Evolutionary conservation across 2,888 invertebrate genomes (phyloP), one percentile per base, ranked within the genome.

Genomic region (Sphaerophoria taeniata): DNA sequence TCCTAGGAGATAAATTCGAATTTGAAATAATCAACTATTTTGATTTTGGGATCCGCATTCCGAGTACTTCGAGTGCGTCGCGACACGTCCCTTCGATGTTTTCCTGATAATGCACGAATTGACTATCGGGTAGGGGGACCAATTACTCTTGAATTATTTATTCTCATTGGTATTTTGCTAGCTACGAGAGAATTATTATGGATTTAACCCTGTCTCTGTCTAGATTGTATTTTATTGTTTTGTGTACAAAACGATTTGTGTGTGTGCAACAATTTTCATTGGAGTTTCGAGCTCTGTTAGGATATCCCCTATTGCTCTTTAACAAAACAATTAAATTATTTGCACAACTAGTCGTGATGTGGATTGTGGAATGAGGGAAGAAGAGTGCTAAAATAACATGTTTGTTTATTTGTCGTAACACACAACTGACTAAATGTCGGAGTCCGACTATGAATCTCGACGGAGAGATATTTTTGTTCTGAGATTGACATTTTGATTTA

Each of bases 91-190:
- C n/a, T n/a, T n/a, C n/a, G n/a, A n/a, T n/a, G n/a, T n/a, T n/a
- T n/a, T n/a, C n/a, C n/a, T 45, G 61, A 49, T n/a, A 24, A 58
- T 60, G 72, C 65, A 51, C 60, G 51, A 55, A 80, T 80, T 72
- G 72, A n/a, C 75, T 69, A 76, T 80, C 80, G 55, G n/a, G n/a
- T n/a, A n/a, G n/a, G n/a, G 72, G 80, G 84, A 84, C 72, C 80
- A 84, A 84, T 84, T 84, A 80, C 75, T 69, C 61, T 12, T 55
- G 75, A 55, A 76, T 84, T 76, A 84, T 84, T 80, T 76, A 74
- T 72, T 80, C 58, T 71, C 61, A 73, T 65, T 47, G 12, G n/a
- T 61, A 33, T 49, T 58, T 58, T 58, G 58, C 36, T 58, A 14
- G 58, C 53, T 47, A 6, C 24, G 24, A 24, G 24, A 24, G 47